Evolutionary conservation across 1,140 invertebrate genomes (phyloP).

Genomic region (Cryptotermes secundus): DNA sequence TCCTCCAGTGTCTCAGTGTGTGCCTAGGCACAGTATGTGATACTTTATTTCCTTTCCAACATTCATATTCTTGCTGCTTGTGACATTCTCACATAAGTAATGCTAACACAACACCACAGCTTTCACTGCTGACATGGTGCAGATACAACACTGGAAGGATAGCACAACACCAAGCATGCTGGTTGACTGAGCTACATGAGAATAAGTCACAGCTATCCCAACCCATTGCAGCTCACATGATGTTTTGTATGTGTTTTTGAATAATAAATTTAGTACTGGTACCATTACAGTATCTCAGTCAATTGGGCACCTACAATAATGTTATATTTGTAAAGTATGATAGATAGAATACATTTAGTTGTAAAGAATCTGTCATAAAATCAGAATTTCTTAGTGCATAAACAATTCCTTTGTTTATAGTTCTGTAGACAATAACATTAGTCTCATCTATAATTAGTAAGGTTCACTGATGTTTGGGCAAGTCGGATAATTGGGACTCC

Average conservation of each 20-base stretch:
- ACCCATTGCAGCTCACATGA: background rate
- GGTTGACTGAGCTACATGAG: background rate
- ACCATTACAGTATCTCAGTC: background rate
- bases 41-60: too few relatives aligned
- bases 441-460: background rate
- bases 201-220: background rate
- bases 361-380: too few relatives aligned
- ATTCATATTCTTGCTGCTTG: background rate
- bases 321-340: background rate
- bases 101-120: background rate
- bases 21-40: too few relatives aligned
- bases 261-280: background rate
- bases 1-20: too few relatives aligned
- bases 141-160: background rate
- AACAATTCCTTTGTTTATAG: too few relatives aligned
- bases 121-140: background rate
- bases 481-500: background rate
- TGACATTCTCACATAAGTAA: background rate
- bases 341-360: background rate
- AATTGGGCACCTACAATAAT: background rate
- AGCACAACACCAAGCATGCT: conserved; percentile 9
- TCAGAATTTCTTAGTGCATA: too few relatives aligned
- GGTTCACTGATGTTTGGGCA: background rate
- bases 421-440: too few relatives aligned
- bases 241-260: background rate